These are phyloP conservation scores for Cantharis rustica DNA, from an alignment of 2,888 invertebrate species.

Conservation along the genomic window DNA sequence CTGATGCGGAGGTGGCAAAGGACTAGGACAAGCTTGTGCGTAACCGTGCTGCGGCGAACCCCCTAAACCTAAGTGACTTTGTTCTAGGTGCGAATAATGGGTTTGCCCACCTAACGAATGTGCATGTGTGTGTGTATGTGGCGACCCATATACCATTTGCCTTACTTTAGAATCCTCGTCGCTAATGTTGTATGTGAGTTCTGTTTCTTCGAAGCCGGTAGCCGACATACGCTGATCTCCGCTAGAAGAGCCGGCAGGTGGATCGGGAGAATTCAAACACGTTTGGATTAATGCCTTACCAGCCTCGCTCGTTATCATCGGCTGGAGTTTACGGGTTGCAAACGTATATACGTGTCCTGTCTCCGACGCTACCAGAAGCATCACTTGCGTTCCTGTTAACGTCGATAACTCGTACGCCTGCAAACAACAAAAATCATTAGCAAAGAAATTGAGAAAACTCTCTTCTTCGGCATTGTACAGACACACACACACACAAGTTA, in stretches of 20 bases:
- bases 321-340: constrained; percentile 97
- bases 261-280: constrained; percentile 96
- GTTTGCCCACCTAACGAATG: constrained; percentile 56
- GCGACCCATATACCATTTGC: constrained; percentile 85
- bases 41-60: constrained; percentile 60
- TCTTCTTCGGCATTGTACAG: not conserved
- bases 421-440: constrained; percentile 46
- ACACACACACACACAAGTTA: not conserved
- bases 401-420: constrained; percentile 99
- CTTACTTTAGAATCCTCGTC: constrained; percentile 97
- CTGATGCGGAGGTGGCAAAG: constrained; percentile 67
- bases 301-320: constrained; percentile 98
- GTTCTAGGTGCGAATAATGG: constrained; percentile 54
- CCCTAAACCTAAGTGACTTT: constrained; percentile 54
- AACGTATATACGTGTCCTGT: constrained; percentile 99
- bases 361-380: constrained; percentile 98
- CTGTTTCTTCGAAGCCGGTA: constrained; percentile 98
- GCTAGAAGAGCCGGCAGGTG: constrained; percentile 69
- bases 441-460: not conserved
- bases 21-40: constrained; percentile 73
- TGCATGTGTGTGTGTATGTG: constrained; percentile 70
- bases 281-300: constrained; percentile 98
- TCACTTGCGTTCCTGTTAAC: constrained; percentile 98
- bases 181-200: constrained; percentile 94
- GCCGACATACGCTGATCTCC: constrained; percentile 97